phyloP scores from a whole-genome alignment of 2,797 vertebrate species.

The Centroberyx gerrardi region DNA sequence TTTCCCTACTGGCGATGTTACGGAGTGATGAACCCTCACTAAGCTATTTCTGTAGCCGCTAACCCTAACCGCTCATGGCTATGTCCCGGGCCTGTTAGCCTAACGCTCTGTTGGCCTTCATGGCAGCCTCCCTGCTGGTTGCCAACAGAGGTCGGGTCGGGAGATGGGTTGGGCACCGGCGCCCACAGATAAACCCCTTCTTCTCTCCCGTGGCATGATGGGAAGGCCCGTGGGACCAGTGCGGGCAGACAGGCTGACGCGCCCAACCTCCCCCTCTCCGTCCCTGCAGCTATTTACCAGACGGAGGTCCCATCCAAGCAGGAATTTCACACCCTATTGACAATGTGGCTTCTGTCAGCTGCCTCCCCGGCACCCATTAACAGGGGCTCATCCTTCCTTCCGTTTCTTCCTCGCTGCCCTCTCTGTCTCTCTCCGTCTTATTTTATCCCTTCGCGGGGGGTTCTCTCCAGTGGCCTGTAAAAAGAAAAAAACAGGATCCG shows the following conservation, averaged over 20 bases:
- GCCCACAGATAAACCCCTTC: constrained; percentile 72
- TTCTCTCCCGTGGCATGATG: constrained; percentile 64
- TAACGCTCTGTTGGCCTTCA: constrained; percentile 51
- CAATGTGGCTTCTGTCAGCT: constrained; percentile 84
- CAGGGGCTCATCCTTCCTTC: constrained; percentile 75
- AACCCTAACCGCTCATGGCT: constrained; percentile 23
- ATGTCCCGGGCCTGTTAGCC: constrained; percentile 21
- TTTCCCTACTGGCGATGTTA: constrained; percentile 7
- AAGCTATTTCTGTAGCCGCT: constrained; percentile 38
- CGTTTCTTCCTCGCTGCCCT: constrained; percentile 50
- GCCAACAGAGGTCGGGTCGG: constrained; percentile 64
- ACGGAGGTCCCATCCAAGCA: constrained; percentile 77
- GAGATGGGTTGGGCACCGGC: constrained; percentile 70
- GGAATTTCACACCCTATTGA: constrained; percentile 87
- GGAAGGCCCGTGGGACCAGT: constrained; percentile 67
- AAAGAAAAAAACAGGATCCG: constrained; percentile 63
- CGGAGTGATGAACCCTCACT: constrained; percentile 1
- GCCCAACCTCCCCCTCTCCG: constrained; percentile 54
- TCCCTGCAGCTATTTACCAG: constrained; percentile 77
- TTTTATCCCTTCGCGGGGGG: constrained; percentile 59
- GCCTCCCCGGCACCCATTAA: constrained; percentile 74
- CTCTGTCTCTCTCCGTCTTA: constrained; percentile 33
- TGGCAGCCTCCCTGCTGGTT: constrained; percentile 42
- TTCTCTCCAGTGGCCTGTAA: constrained; percentile 32
- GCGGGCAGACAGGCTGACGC: constrained; percentile 79